Evolutionary conservation across 2,888 invertebrate species (phyloP).

Genomic region (Parascotia fuliginaria): DNA sequence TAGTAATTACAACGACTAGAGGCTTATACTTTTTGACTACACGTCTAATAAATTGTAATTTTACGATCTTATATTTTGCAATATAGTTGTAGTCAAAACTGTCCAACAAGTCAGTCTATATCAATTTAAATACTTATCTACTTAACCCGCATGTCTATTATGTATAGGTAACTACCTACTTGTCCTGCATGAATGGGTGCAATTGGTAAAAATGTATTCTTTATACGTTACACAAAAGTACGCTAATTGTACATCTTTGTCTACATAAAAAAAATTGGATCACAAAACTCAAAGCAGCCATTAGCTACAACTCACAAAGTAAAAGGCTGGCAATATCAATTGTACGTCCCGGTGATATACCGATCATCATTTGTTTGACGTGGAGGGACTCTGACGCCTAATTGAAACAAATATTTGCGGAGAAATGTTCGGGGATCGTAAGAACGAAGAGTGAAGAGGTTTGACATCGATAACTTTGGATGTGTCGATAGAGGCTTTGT

Average conservation of each 20-base stretch:
- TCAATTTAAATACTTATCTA: no score
- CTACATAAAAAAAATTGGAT: constrained; percentile 4
- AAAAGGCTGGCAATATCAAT: constrained; percentile 41
- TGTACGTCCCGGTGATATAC: constrained; percentile 62
- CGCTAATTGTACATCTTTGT: no score
- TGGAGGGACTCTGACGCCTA: constrained; percentile 64
- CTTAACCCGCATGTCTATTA: no score
- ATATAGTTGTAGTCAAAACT: no score
- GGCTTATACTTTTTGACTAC: no score
- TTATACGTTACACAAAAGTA: neutral
- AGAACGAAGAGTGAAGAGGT: constrained; percentile 22
- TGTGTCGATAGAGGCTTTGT: constrained; percentile 22
- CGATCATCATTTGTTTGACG: constrained; percentile 75
- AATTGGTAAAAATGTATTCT: neutral
- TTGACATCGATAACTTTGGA: constrained; percentile 22
- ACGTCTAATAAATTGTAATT: no score
- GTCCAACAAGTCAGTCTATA: no score
- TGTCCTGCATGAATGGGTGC: no score
- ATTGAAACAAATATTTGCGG: constrained; percentile 83
- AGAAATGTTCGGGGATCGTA: constrained; percentile 52
- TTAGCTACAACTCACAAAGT: constrained; percentile 20
- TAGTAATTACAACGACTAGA: no score
- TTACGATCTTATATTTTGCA: no score
- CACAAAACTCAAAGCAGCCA: constrained; percentile 8
- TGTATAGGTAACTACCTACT: no score